phyloP scores from a whole-genome alignment of 2,888 invertebrate species.

The Melolontha melolontha region DNA sequence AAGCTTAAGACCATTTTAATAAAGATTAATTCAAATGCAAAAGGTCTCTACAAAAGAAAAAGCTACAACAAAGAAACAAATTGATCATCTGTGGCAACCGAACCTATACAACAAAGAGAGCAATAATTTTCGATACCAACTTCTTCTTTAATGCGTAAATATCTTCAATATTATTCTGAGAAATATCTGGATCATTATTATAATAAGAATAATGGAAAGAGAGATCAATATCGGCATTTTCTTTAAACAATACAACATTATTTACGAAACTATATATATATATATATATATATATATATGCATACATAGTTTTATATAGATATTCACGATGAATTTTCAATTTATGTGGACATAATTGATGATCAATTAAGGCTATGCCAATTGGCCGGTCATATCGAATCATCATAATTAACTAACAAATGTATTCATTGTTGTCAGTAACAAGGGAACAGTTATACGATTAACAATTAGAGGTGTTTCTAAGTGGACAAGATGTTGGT shows the following conservation, averaged over 20 bases:
- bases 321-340: constrained; percentile 43
- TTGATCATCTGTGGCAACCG: not conserved
- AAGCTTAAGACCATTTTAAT: constrained; percentile 3
- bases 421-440: constrained; percentile 35
- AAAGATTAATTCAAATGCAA: constrained; percentile 19
- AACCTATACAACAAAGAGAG: not conserved
- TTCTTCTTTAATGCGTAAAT: not conserved
- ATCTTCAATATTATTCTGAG: constrained; percentile 25
- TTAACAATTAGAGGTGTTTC: constrained; percentile 29
- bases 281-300: not conserved
- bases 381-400: constrained; percentile 36
- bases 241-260: not conserved
- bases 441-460: constrained; percentile 5
- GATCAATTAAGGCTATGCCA: constrained; percentile 41
- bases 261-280: not conserved
- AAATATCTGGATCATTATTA: constrained; percentile 37
- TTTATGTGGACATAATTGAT: constrained; percentile 39
- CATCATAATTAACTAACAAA: constrained; percentile 42
- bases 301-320: constrained; percentile 6
- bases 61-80: constrained; percentile 5
- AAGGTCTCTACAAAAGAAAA: not conserved
- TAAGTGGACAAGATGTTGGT: constrained; percentile 19
- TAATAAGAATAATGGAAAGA: constrained; percentile 25
- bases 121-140: constrained; percentile 1
- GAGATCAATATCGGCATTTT: constrained; percentile 24